Evolutionary conservation across 1,140 invertebrate species (phyloP), one percentile per base, ranked within the genome.

Genomic region (Drosophila murphyi): DNA sequence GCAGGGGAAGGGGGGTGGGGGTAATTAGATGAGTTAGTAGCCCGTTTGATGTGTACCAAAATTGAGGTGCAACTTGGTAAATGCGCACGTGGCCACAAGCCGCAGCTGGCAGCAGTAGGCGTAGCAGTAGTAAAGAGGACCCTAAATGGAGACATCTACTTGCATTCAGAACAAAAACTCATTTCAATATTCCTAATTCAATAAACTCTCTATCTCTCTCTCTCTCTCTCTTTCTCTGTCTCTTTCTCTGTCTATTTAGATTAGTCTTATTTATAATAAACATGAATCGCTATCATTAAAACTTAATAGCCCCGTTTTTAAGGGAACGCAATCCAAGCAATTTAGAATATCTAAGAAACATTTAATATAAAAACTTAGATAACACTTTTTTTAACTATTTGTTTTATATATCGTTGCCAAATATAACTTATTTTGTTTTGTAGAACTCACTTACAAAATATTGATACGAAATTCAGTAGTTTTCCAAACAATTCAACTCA

Each of bases 11-110:
- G 12, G 12, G 12, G 12, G 12, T 12, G 12, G 12, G 68, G 67
- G 70, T 77, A 88, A 88, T 88, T 88, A 88, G 60, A 71, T 6
- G 76, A 78, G 76, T 88, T 83, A 88, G 76, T 88, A 76, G 80
- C 52, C 72, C 83, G 80, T 87, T 74, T 87, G 83, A 88, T 82
- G 79, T 68, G 77, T 20, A 20, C 62, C 82, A 65, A 86, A 78
- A 86, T 67, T 82, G 71, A 87, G 71, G 67, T 81, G 47, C 56
- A 55, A 43, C 51, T 41, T 34, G 43, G 47, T 41, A 43, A 65
- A 48, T 55, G 56, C 55, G 65, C 77, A 85, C 78, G 71, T 79
- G 67, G 32, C 61, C 72, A 57, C 8, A 39, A 39, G 10, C 45
- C 48, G 56, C 82, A 86, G 78, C 78, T 78, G 76, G 76, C 82